Conservation (phyloP, 2,113 vertebrate species). For the Brachypodius melanocephalos region DNA sequence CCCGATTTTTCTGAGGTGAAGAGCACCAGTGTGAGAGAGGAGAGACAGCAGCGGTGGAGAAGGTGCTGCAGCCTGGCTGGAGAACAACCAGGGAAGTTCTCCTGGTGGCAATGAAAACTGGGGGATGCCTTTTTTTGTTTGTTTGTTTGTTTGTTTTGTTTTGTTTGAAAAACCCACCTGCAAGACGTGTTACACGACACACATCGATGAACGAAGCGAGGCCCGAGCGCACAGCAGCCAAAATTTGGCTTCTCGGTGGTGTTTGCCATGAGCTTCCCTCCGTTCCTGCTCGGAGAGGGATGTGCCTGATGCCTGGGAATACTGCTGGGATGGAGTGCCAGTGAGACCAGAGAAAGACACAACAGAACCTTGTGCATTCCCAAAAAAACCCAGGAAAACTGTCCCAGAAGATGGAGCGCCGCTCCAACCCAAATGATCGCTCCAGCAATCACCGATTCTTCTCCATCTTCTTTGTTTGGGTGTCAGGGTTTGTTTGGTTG, state of each 20-base stretch:
- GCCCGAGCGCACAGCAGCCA: not conserved
- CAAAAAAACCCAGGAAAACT: not conserved
- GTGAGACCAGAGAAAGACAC: conserved; percentile 5
- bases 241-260: not conserved
- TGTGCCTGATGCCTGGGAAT: not conserved
- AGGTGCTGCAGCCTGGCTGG: not conserved
- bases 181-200: not conserved
- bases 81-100: not conserved
- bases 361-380: conserved; percentile 7
- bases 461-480: not conserved
- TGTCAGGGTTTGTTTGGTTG: not conserved
- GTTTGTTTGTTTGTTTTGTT: not conserved
- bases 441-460: not conserved
- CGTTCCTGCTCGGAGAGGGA: not conserved
- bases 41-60: not conserved
- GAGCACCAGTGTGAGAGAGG: not conserved
- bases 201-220: not conserved
- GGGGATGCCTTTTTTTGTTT: not conserved
- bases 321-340: not conserved
- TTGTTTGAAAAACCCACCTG: not conserved
- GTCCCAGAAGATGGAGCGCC: not conserved
- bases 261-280: not conserved
- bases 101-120: not conserved
- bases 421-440: not conserved
- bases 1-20: not conserved